Conservation (phyloP, 2,113 vertebrate species). For the Turnix velox region DNA sequence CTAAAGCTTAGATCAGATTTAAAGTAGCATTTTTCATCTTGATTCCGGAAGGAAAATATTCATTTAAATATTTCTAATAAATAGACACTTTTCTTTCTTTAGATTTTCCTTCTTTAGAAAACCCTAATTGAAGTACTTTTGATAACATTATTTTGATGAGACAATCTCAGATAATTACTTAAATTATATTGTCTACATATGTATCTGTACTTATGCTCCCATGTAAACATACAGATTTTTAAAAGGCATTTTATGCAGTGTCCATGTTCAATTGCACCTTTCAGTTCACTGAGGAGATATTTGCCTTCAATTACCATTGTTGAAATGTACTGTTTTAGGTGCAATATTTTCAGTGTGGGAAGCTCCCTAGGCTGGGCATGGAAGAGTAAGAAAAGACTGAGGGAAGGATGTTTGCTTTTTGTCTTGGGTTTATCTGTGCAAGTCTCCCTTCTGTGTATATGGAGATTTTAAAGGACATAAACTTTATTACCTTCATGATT, state of each 20-base stretch:
- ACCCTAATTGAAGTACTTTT: too few species aligned
- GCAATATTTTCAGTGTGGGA: background rate
- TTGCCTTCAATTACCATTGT: background rate
- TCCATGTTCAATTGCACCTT: background rate
- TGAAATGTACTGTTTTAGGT: background rate
- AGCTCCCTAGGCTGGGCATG: background rate
- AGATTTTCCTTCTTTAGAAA: too few species aligned
- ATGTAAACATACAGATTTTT: background rate
- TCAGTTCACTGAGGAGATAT: background rate
- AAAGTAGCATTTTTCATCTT: background rate
- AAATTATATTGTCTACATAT: background rate
- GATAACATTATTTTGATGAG: background rate
- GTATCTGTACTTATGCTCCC: background rate
- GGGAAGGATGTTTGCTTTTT: background rate
- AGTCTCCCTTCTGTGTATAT: background rate
- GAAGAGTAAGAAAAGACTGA: background rate
- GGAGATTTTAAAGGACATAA: constrained; percentile 4
- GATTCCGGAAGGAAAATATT: background rate
- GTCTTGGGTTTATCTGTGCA: background rate
- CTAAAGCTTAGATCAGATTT: too few species aligned
- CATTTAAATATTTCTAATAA: background rate
- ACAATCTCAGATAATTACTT: background rate
- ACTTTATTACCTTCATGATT: background rate
- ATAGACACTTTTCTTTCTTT: background rate
- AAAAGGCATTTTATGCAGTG: background rate